Evolutionary conservation across 2,888 invertebrate species (phyloP).

Genomic region (Diaperis boleti): DNA sequence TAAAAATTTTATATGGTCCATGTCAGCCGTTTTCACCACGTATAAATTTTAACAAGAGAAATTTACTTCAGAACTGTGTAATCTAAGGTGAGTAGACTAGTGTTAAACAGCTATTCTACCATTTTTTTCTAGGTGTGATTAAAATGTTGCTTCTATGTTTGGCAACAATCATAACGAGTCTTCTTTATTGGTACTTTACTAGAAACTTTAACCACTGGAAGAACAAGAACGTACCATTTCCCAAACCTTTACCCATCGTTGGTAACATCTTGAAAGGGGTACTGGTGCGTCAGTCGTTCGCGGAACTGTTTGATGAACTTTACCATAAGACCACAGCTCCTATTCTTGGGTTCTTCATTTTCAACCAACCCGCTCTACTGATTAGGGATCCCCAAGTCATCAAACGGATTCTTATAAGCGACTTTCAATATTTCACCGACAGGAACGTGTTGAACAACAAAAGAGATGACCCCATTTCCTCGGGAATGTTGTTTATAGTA

Average conservation of each 20-base stretch:
- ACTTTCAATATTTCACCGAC: constrained; percentile 43
- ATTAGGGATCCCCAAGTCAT: constrained; percentile 42
- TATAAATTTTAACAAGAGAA: too few species aligned
- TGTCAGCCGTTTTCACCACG: too few species aligned
- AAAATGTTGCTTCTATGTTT: too few species aligned
- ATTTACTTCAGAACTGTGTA: too few species aligned
- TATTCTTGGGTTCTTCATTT: constrained; percentile 41
- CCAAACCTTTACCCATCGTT: constrained; percentile 22
- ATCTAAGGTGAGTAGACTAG: too few species aligned
- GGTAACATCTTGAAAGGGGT: constrained; percentile 3
- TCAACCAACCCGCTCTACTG: constrained; percentile 36
- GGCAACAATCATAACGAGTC: too few species aligned
- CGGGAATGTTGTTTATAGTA: constrained; percentile 42
- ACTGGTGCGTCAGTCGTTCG: constrained; percentile 4
- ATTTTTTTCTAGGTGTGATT: too few species aligned
- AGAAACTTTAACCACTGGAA: constrained; percentile 16
- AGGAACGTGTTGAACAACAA: constrained; percentile 40
- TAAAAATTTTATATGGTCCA: too few species aligned
- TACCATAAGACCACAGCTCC: constrained; percentile 11
- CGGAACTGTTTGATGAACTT: constrained; percentile 6
- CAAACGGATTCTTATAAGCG: constrained; percentile 39
- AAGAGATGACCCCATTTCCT: constrained; percentile 40
- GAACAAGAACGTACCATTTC: constrained; percentile 15
- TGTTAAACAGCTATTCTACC: too few species aligned
- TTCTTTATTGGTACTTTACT: constrained; percentile 8